Base-by-base conservation (phyloP, 2,888 invertebrate genomes). In the Cremastinae sp. region DNA sequence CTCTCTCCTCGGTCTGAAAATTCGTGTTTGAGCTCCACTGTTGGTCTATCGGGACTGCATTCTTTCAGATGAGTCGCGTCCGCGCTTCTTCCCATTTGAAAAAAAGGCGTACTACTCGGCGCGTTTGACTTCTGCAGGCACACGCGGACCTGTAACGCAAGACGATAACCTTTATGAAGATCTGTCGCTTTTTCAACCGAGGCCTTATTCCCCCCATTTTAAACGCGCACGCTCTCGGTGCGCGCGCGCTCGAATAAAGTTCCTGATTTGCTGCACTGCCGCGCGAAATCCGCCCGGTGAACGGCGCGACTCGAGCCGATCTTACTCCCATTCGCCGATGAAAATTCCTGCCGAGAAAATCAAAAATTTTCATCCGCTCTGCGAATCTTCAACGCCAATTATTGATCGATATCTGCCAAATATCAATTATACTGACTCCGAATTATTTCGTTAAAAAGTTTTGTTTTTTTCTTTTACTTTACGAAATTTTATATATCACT, bases 121-220 rank as follows among this genome's bases (percentile, higher is more conserved):
- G 79, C 83, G 80, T 86, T 86, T 86, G 85, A 87, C 83, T 84
- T 85, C 85, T 85, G 84, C 86, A 87, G 16, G 36, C 12, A 61
- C 41, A 34, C 45, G 45, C 45, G 41, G 53, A 41, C 62, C 56
- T 62, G 69, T 58, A 71, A 71, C 83, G 84, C 82, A 83, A 83
- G 82, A 81, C 84, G 87, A 87, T 87, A 87, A 86, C 85, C 86
- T 85, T 82, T 84, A 85, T 86, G 87, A 87, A 86, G 85, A 85
- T 82, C 85, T 84, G 87, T 86, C 85, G 84, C n/a, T n/a, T 84
- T 84, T 76, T 81, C 45, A 9, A 58, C 80, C 78, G 82, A 81
- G 83, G n/a, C n/a, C n/a, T n/a, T n/a, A n/a, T n/a, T n/a, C n/a
- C 80, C 64, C 58, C 18, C 53, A 43, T 56, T 43, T n/a, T 2